These are phyloP conservation scores for Invenusta paracnida DNA, from an alignment of 2,888 invertebrate species.

Conservation along the genomic window DNA sequence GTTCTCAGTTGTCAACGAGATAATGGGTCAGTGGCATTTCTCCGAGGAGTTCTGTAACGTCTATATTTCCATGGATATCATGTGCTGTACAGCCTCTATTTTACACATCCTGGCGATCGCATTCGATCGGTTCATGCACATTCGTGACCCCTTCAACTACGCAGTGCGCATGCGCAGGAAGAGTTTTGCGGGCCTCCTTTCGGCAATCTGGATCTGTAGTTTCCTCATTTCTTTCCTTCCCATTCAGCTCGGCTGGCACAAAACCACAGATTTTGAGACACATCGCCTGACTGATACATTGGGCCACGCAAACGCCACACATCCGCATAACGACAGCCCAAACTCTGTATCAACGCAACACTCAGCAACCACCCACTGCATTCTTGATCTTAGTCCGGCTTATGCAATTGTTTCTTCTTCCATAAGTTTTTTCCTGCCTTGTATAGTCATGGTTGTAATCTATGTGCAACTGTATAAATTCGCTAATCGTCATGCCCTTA, in stretches of 20 bases:
- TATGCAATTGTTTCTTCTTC: conserved; percentile 95
- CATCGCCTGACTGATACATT: not conserved
- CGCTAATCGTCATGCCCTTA: conserved; percentile 92
- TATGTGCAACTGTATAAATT: conserved; percentile 88
- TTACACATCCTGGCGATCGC: conserved; percentile 96
- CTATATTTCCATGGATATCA: conserved; percentile 97
- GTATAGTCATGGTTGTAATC: conserved; percentile 91
- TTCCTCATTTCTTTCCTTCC: conserved; percentile 91
- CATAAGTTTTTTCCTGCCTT: conserved; percentile 96
- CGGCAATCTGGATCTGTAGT: conserved; percentile 84
- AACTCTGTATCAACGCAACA: not conserved
- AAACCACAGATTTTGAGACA: not conserved
- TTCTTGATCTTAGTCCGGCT: conserved; percentile 84
- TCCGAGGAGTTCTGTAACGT: conserved; percentile 92
- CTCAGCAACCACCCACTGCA: conserved; percentile 65
- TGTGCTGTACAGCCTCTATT: conserved; percentile 98
- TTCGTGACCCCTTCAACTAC: conserved; percentile 62
- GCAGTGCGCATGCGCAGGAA: conserved; percentile 66
- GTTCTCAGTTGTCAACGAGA: conserved; percentile 83
- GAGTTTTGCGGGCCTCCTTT: conserved; percentile 68
- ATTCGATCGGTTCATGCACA: conserved; percentile 79
- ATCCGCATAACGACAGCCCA: conserved; percentile 61
- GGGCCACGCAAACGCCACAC: conserved; percentile 57
- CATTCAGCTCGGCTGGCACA: conserved; percentile 83
- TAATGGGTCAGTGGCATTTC: conserved; percentile 94